Conservation (phyloP, 2,888 invertebrate genomes). For the Dimorphilus gyrociliatus region DNA sequence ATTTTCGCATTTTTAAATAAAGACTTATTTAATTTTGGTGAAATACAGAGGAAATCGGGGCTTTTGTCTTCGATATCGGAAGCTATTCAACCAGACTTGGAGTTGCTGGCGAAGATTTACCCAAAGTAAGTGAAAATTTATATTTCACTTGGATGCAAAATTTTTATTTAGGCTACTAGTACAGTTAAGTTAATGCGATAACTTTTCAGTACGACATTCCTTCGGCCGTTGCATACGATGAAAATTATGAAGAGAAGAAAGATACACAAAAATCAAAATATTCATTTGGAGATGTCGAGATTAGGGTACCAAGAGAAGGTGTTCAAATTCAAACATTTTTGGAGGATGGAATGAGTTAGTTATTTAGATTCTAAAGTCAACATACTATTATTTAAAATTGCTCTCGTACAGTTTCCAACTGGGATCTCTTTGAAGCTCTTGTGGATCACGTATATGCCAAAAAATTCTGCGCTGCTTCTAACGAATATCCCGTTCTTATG, state of each 20-base stretch:
- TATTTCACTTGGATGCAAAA: neutral
- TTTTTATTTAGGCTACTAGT: slow-evolving; percentile 3
- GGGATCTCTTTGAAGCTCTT: slow-evolving; percentile 94
- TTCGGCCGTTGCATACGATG: slow-evolving; percentile 76
- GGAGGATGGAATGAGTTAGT: slow-evolving; percentile 77
- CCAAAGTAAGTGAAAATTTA: slow-evolving; percentile 47
- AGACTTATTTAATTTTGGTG: neutral
- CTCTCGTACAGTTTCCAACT: slow-evolving; percentile 60
- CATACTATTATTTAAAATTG: slow-evolving; percentile 1
- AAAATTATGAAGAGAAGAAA: too few relatives aligned
- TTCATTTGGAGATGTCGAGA: slow-evolving; percentile 79
- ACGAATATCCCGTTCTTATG: slow-evolving; percentile 88
- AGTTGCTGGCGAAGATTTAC: slow-evolving; percentile 95
- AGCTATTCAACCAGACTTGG: slow-evolving; percentile 75
- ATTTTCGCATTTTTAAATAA: neutral
- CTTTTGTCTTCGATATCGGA: slow-evolving; percentile 89
- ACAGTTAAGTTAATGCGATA: too few relatives aligned
- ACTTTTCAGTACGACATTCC: slow-evolving; percentile 69
- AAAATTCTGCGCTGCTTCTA: slow-evolving; percentile 80
- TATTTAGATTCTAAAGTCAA: neutral
- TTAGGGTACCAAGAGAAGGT: slow-evolving; percentile 68
- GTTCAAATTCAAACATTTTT: slow-evolving; percentile 80
- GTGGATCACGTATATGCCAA: slow-evolving; percentile 80
- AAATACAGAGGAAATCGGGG: slow-evolving; percentile 87
- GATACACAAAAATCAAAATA: slow-evolving; percentile 28